These are phyloP conservation scores for Chiroxiphia lanceolata DNA, from an alignment of 2,797 vertebrate genomes.

Conservation along the genomic window DNA sequence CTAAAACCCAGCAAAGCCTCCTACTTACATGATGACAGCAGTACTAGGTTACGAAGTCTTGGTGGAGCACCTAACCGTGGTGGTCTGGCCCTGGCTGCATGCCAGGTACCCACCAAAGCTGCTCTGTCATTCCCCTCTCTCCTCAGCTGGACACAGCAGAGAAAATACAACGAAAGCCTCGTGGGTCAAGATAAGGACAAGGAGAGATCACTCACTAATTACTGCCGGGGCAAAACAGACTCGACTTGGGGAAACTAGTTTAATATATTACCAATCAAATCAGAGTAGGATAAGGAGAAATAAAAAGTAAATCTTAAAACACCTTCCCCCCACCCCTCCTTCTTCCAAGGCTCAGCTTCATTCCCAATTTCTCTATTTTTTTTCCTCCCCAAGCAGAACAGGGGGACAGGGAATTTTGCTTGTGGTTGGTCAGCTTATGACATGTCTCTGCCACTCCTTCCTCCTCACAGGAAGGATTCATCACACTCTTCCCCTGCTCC, in stretches of 20 bases:
- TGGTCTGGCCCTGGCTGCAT: neutral
- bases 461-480: neutral
- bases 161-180: neutral
- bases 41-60: neutral
- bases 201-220: neutral
- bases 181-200: neutral
- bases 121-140: neutral
- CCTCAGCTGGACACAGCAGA: neutral
- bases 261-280: neutral
- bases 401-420: fast-evolving
- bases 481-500: neutral
- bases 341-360: neutral
- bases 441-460: neutral
- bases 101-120: neutral
- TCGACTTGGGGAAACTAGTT: neutral
- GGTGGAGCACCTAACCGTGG: neutral
- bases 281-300: neutral
- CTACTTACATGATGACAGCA: neutral
- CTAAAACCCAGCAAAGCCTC: neutral
- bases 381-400: fast-evolving
- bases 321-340: neutral
- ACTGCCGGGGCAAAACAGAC: neutral
- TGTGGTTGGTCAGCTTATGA: neutral
- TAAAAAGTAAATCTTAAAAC: neutral
- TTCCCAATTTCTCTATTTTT: neutral